Evolutionary conservation across 2,113 vertebrate species (phyloP), one percentile per base, ranked within the genome.

Genomic region (Eptatretus burgeri): DNA sequence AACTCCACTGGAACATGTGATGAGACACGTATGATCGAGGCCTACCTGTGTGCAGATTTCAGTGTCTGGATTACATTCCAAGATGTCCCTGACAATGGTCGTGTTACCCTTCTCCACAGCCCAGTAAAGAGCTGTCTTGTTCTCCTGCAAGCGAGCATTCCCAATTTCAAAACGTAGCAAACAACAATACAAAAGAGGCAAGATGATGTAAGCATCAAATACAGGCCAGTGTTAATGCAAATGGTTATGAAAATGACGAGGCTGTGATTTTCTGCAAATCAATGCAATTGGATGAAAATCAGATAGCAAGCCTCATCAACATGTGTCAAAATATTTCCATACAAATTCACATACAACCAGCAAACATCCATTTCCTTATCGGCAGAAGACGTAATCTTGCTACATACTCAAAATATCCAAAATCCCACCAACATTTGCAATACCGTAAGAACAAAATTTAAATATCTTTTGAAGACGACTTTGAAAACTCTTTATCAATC

Each of bases 91-190:
- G 68, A 98, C 88, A 85, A 94, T 93, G 14, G 80, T 82, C 5
- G 84, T 79, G 2, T 98, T 94, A 63, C 84, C 85, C 70, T 98
- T 98, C 70, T 98, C 91, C 66, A 96, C 89, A 62, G 85, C 83
- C 91, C 91, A 98, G 67, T 94, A 94, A 64, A 98, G 74, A 67
- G 86, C 86, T 66, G 87, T 93, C 74, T 96, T 98, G 70, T 84
- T 81, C 72, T 96, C 89, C 91, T 95, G 62, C n/a, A n/a, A n/a
- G 2, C 65, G 20, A 62, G 65, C 63, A 17, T 51, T 62, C 63
- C 49, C 5, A 63, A 19, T 63, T 63, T 49, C 16, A 51, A 20
- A 18, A 13, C 20, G 13, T 50, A 13, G n/a, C 49, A 52, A 18
- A 56, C 14, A 56, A 20, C 9, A 64, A 64, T 16, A 14, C 13